phyloP scores from a whole-genome alignment of 2,797 vertebrate genomes.

The Meda fulgida region DNA sequence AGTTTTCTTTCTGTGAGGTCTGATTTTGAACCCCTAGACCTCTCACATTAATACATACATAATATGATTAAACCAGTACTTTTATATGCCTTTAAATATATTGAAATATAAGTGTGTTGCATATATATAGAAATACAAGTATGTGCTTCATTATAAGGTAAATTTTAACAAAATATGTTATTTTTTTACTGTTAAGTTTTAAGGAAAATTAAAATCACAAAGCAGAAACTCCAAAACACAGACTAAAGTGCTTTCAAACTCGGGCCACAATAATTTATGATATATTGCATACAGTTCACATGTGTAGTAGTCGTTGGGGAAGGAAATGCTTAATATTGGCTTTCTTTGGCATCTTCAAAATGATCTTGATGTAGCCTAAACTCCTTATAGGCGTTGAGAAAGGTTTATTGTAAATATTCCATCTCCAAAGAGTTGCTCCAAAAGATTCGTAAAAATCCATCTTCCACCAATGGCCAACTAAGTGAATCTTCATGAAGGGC shows the following conservation, averaged over 20 bases:
- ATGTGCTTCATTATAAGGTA: conserved; percentile 55
- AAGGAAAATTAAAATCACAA: conserved; percentile 64
- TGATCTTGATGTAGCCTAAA: conserved; percentile 11
- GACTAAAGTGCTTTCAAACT: conserved; percentile 77
- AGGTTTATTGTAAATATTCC: conserved; percentile 3
- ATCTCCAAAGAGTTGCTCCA: conserved; percentile 8
- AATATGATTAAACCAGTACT: conserved; percentile 64
- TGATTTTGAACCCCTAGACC: conserved; percentile 60
- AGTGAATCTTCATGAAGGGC: conserved; percentile 21
- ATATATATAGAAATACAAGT: conserved; percentile 63
- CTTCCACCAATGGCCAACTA: background rate
- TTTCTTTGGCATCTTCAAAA: conserved; percentile 8
- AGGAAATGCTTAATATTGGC: conserved; percentile 9
- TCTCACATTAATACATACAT: conserved; percentile 74
- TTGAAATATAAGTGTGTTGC: conserved; percentile 61
- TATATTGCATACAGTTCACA: conserved; percentile 30
- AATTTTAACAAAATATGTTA: conserved; percentile 52
- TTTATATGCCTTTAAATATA: conserved; percentile 56
- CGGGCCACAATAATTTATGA: conserved; percentile 36
- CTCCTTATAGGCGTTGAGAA: conserved; percentile 6
- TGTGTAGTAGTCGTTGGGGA: background rate
- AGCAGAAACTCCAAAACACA: conserved; percentile 75
- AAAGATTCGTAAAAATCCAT: conserved; percentile 22
- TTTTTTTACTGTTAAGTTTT: conserved; percentile 60
- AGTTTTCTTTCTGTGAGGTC: conserved; percentile 66